Conservation (phyloP, 2,113 vertebrate genomes). For the Gopherus flavomarginatus region DNA sequence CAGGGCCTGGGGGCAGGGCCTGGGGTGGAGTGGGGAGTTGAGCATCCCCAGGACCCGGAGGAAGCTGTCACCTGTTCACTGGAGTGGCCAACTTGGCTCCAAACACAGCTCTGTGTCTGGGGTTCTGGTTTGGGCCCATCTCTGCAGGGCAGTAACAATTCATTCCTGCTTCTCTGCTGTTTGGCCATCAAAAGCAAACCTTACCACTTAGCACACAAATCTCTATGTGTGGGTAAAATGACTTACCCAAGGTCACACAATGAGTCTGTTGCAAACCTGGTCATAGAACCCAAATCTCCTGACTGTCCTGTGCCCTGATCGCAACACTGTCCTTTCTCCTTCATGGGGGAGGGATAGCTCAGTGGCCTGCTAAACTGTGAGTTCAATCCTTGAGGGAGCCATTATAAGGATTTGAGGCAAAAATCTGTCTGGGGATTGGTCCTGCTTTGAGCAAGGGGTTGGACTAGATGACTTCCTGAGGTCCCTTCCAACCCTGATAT, state of each 20-base stretch:
- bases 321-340: background rate
- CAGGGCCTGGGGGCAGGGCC: no score
- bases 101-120: background rate
- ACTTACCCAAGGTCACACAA: background rate
- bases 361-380: no score
- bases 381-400: no score
- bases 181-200: background rate
- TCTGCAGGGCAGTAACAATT: background rate
- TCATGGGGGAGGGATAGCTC: background rate
- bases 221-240: background rate
- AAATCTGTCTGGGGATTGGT: no score
- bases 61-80: no score
- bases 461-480: no score
- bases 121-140: background rate
- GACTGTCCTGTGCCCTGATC: background rate
- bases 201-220: rapidly evolving
- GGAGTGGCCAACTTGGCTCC: rapidly evolving
- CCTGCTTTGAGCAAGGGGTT: no score
- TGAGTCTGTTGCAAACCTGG: background rate
- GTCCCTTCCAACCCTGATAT: no score
- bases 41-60: no score
- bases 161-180: background rate
- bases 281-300: background rate
- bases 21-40: no score
- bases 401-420: no score